Conservation (phyloP, 2,888 invertebrate genomes). For the Euplagia quadripunctaria region DNA sequence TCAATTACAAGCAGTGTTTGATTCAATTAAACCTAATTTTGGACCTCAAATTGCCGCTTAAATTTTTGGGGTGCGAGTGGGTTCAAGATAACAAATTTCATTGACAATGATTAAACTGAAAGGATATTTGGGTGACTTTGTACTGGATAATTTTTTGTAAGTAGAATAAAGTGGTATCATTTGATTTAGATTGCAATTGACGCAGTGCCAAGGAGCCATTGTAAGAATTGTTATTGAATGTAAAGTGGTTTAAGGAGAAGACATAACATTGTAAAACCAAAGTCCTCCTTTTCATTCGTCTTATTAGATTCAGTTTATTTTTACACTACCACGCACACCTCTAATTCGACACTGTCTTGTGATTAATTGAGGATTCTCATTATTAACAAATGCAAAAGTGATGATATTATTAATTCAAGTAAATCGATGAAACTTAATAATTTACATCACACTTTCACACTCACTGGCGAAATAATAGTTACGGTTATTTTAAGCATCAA, state of each 20-base stretch:
- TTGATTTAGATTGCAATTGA: slow-evolving; percentile 20
- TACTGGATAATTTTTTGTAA: slow-evolving; percentile 3
- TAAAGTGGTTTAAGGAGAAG: slow-evolving; percentile 10
- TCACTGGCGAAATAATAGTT: too few species aligned
- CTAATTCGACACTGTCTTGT: too few species aligned
- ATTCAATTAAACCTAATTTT: slow-evolving; percentile 45
- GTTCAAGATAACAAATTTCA: slow-evolving; percentile 31
- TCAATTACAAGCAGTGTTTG: slow-evolving; percentile 39
- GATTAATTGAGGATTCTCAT: too few species aligned
- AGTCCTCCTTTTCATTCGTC: background rate
- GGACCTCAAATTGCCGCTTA: slow-evolving; percentile 38
- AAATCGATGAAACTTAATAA: too few species aligned
- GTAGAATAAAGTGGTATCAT: slow-evolving; percentile 10
- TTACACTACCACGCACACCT: too few species aligned
- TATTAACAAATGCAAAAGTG: too few species aligned
- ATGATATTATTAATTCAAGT: too few species aligned
- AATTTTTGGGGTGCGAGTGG: slow-evolving; percentile 39
- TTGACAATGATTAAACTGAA: slow-evolving; percentile 30
- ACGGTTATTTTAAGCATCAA: too few species aligned
- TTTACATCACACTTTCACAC: too few species aligned
- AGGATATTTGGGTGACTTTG: slow-evolving; percentile 18
- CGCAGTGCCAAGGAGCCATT: slow-evolving; percentile 15
- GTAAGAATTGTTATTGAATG: slow-evolving; percentile 10
- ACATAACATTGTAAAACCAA: background rate
- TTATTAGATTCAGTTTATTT: background rate